These are phyloP conservation scores for Pristiophorus japonicus DNA, from an alignment of 2,113 vertebrate genomes.

Conservation along the genomic window DNA sequence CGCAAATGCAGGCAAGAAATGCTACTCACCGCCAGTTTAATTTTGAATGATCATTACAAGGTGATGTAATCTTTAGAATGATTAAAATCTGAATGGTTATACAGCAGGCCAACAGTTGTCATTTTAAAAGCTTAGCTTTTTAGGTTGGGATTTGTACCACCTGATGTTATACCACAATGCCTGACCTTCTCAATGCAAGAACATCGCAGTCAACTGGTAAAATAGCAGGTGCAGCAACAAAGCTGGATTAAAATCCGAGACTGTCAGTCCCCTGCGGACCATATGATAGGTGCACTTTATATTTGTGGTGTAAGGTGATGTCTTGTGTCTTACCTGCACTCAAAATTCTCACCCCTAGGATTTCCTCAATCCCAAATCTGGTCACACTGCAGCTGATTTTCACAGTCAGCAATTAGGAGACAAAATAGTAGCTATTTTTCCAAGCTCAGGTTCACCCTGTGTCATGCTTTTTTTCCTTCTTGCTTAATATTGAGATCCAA, in stretches of 20 bases:
- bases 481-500: not conserved
- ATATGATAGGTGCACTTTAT: not conserved
- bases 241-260: not conserved
- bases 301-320: not conserved
- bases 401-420: not conserved
- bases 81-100: not conserved
- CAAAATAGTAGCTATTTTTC: not conserved
- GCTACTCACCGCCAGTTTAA: not conserved
- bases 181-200: not conserved
- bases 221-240: not conserved
- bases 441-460: not conserved
- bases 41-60: not conserved
- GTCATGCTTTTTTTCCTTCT: not conserved
- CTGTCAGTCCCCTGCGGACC: not conserved
- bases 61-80: not conserved
- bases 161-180: not conserved
- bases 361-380: not conserved
- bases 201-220: not conserved
- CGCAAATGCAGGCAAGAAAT: not conserved
- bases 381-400: not conserved
- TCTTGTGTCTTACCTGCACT: not conserved
- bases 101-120: not conserved
- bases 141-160: not conserved
- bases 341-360: not conserved
- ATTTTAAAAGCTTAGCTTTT: not conserved